Conservation (phyloP, 1,140 invertebrate species). For the Neotoxoptera formosana region DNA sequence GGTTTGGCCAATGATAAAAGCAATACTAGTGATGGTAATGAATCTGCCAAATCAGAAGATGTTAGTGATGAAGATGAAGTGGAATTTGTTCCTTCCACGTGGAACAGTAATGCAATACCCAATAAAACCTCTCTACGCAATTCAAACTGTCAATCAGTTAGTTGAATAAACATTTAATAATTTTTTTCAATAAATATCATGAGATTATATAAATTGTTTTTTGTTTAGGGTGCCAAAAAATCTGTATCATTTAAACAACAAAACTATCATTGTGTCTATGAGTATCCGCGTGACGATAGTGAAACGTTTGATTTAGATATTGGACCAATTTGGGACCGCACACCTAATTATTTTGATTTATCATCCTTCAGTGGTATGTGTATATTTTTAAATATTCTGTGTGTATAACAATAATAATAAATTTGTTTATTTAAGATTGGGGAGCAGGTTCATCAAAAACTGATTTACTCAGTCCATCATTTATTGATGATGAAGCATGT, state of each 20-base stretch:
- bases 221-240: constrained; percentile 67
- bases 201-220: neutral
- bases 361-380: constrained; percentile 41
- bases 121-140: constrained; percentile 67
- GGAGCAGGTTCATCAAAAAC: constrained; percentile 32
- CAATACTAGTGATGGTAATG: neutral
- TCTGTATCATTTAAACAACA: constrained; percentile 82
- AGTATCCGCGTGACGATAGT: constrained; percentile 76
- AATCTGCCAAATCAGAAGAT: constrained; percentile 61
- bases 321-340: constrained; percentile 47
- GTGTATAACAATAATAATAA: neutral
- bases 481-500: constrained; percentile 42
- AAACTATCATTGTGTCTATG: constrained; percentile 82
- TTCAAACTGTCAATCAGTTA: constrained; percentile 64
- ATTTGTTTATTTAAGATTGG: constrained; percentile 46
- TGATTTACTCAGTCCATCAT: neutral
- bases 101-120: constrained; percentile 69
- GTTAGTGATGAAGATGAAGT: constrained; percentile 64
- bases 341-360: constrained; percentile 52
- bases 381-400: neutral
- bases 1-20: neutral
- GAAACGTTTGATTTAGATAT: constrained; percentile 45
- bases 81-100: constrained; percentile 69
- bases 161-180: neutral
- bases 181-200: neutral